A percentile compares a stretch with the other conserved stretches of the same genome.
phyloP scores from a whole-genome alignment of 1,140 invertebrate species.

The Drosophila nigromelanica region DNA sequence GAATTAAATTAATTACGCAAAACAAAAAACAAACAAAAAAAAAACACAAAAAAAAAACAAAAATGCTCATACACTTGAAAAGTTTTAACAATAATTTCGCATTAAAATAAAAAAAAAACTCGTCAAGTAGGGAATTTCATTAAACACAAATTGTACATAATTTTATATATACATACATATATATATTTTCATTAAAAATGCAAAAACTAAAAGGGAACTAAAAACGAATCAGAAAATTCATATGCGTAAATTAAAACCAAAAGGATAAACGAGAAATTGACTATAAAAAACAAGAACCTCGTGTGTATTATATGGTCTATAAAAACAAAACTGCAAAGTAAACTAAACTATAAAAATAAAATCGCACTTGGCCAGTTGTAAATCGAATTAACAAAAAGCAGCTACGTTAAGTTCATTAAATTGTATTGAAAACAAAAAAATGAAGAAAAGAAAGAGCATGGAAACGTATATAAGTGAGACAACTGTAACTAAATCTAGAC shows the following conservation, averaged over 20 bases:
- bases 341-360: conserved; percentile 47
- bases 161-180: conserved; percentile 51
- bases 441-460: conserved; percentile 36
- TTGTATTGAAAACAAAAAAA: conserved; percentile 39
- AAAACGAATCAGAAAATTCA: conserved; percentile 37
- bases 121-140: conserved; percentile 77
- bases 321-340: conserved; percentile 44
- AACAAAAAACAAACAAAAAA: conserved; percentile 22
- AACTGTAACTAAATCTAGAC: conserved; percentile 81
- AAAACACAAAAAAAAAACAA: conserved; percentile 29
- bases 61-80: conserved; percentile 83
- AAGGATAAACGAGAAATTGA: conserved; percentile 45
- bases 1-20: conserved; percentile 47
- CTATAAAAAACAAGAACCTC: conserved; percentile 50
- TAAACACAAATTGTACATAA: conserved; percentile 71
- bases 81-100: conserved; percentile 77
- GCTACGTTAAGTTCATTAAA: conserved; percentile 60
- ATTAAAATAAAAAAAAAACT: conserved; percentile 52
- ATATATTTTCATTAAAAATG: conserved; percentile 73
- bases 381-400: conserved; percentile 66
- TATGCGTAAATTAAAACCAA: conserved; percentile 31
- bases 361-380: conserved; percentile 68
- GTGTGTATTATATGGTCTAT: conserved; percentile 66
- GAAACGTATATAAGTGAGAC: conserved; percentile 60
- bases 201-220: conserved; percentile 41